Conservation (phyloP, 2,888 invertebrate species). For the Rapana venosa region DNA sequence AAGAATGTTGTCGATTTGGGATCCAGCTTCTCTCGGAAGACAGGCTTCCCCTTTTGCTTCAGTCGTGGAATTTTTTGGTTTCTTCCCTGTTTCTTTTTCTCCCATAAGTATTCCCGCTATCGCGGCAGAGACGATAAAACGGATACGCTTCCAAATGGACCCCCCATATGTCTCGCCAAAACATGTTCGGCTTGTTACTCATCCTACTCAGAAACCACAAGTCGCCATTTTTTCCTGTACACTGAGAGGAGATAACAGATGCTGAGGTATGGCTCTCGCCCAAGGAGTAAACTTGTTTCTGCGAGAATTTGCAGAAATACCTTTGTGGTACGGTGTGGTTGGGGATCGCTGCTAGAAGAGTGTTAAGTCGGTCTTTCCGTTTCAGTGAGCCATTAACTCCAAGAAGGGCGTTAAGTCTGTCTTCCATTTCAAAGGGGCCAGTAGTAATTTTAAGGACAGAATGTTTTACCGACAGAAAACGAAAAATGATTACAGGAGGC, state of each 20-base stretch:
- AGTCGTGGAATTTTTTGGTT: background rate
- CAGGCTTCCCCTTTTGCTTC: background rate
- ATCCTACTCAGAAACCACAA: background rate
- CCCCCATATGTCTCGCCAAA: background rate
- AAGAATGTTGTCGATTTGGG: background rate
- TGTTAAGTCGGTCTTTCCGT: no score
- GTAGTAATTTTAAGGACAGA: no score
- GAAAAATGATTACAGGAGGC: no score
- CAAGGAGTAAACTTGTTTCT: background rate
- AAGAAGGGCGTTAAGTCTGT: no score
- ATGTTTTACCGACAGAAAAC: no score
- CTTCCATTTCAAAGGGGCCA: no score
- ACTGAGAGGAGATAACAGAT: slow-evolving; percentile 9
- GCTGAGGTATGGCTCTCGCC: background rate
- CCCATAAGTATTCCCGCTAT: background rate
- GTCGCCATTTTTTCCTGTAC: background rate
- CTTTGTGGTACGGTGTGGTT: background rate
- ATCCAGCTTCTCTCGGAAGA: background rate
- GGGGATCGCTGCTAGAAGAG: no score
- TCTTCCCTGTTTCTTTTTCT: background rate
- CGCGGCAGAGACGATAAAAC: background rate
- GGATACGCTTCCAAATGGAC: background rate
- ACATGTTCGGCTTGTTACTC: slow-evolving; percentile 9
- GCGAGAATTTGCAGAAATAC: background rate
- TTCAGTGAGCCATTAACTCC: no score